Evolutionary conservation across 1,140 invertebrate species (phyloP), one percentile per base, ranked within the genome.

Genomic region (Goniozus legneri): DNA sequence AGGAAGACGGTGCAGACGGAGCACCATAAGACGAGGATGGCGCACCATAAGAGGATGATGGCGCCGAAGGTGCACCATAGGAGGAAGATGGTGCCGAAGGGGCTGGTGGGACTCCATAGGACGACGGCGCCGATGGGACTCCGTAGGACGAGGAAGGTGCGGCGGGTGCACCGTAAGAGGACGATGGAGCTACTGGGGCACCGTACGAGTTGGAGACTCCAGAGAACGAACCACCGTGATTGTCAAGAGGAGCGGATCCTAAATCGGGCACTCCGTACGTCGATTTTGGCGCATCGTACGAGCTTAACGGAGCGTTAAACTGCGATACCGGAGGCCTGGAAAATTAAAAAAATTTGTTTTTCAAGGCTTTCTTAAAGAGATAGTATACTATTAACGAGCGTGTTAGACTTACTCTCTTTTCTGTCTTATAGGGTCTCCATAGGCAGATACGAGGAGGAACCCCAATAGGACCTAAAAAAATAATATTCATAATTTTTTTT

Each of bases 381-480:
- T 42, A 43, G 40, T 16, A 10, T 21, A 30, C 36, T 27, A 31
- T 3, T 42, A 13, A 35, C n/a, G n/a, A n/a, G n/a, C n/a, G n/a
- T n/a, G n/a, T 16, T 4, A 60, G 50, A 73, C 75, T 75, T 52
- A 76, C 68, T 70, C 76, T 64, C 65, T 68, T 18, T 71, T 72
- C n/a, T 24, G 22, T 39, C 66, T 64, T 36, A 72, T 70, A 27
- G 71, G 70, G 31, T 73, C 76, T 41, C 57, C 64, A n/a, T 67
- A 39, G 16, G 63, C 52, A 44, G 68, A 69, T 36, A 60, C 52
- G 44, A 75, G 53, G 33, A 73, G 37, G 48, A 65, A 71, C 43
- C 67, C 69, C 43, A 76, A 57, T 45, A 77, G 35, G 51, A 77
- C 62, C 77, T 79, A 59, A 39, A 71, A 73, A n/a, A n/a, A n/a